A percentile compares a stretch with the other conserved stretches of the same genome.
phyloP scores from a whole-genome alignment of 2,113 vertebrate genomes.

The Leptodactylus fuscus region DNA sequence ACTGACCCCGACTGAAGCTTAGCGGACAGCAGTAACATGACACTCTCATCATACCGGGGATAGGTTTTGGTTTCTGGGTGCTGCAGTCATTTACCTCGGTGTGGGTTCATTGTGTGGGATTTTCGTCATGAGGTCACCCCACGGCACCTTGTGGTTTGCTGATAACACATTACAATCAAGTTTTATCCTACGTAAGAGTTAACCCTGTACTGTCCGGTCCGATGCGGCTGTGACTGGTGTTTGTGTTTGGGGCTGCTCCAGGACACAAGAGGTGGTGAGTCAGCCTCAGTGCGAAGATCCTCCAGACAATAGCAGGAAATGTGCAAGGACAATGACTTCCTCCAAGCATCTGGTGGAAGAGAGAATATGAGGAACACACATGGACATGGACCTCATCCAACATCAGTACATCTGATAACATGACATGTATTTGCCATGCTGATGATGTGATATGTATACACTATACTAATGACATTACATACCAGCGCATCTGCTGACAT shows the following conservation, averaged over 20 bases:
- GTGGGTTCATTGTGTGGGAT: no score
- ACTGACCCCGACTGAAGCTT: no score
- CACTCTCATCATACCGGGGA: no score
- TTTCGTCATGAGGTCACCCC: no score
- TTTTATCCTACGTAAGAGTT: no score
- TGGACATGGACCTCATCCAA: neutral
- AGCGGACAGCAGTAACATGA: no score
- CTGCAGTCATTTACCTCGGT: no score
- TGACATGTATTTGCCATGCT: neutral
- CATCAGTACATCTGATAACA: neutral
- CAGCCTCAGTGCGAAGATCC: neutral
- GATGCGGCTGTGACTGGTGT: no score
- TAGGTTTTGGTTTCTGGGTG: no score
- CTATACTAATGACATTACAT: neutral
- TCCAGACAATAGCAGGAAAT: neutral
- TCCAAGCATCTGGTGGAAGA: neutral
- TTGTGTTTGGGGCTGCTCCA: neutral
- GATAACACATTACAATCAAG: no score
- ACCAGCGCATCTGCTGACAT: neutral
- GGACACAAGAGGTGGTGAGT: neutral
- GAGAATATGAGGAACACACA: neutral
- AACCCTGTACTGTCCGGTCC: no score
- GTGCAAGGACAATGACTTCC: neutral
- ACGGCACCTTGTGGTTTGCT: no score
- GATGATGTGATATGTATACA: neutral